Evolutionary conservation across 2,888 invertebrate genomes (phyloP).

Genomic region (Apodemia zela): DNA sequence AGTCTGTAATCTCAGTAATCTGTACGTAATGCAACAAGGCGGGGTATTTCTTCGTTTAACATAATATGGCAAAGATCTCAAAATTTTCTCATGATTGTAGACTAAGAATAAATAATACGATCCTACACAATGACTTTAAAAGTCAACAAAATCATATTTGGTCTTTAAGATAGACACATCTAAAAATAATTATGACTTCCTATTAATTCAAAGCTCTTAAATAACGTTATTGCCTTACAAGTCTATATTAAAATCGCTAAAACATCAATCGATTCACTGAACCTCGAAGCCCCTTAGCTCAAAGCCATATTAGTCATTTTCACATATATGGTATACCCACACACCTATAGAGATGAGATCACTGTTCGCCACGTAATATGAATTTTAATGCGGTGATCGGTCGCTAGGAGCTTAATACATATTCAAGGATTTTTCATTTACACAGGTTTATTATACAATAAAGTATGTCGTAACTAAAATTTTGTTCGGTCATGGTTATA

Average conservation of each 20-base stretch:
- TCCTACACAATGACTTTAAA: too few species aligned
- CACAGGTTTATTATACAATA: conserved; percentile 14
- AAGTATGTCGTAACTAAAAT: background rate
- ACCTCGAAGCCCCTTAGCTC: conserved; percentile 13
- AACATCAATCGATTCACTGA: conserved; percentile 16
- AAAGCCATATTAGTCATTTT: conserved; percentile 62
- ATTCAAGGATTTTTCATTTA: conserved; percentile 41
- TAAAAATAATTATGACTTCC: background rate
- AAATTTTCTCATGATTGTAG: too few species aligned
- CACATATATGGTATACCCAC: conserved; percentile 59
- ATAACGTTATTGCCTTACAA: conserved; percentile 5
- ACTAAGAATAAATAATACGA: too few species aligned
- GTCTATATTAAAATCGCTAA: conserved; percentile 3
- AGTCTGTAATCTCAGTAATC: too few species aligned
- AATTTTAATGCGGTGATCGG: conserved; percentile 62
- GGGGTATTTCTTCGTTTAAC: too few species aligned
- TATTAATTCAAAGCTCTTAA: background rate
- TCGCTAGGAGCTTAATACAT: conserved; percentile 43
- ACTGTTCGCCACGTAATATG: conserved; percentile 46
- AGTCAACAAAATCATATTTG: background rate
- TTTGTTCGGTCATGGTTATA: background rate
- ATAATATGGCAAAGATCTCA: too few species aligned
- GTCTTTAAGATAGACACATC: background rate
- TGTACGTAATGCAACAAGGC: too few species aligned
- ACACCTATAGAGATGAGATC: conserved; percentile 60